Conservation (phyloP, 2,113 vertebrate genomes). For the Tragelaphus buxtoni region DNA sequence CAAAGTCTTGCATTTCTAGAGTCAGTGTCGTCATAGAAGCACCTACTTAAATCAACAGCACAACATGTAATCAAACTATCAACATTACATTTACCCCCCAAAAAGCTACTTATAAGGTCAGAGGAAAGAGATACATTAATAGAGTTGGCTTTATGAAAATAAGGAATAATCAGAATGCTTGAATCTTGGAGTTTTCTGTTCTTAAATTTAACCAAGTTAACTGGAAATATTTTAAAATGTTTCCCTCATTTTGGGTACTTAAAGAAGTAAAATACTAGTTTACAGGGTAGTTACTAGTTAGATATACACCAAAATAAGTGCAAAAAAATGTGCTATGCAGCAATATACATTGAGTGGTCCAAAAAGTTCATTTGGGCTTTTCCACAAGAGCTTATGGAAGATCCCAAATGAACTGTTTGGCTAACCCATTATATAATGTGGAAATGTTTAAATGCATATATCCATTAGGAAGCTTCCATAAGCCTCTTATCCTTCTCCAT, state of each 20-base stretch:
- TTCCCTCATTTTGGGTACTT: neutral
- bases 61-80: neutral
- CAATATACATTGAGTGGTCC: neutral
- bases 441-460: neutral
- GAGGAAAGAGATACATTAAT: neutral
- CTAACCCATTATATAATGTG: neutral
- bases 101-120: neutral
- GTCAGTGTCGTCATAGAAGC: neutral
- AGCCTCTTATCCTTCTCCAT: neutral
- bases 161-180: neutral
- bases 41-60: neutral
- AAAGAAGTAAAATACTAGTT: neutral
- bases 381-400: neutral
- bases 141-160: neutral
- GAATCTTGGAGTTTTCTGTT: neutral
- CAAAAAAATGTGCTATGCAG: neutral
- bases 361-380: neutral
- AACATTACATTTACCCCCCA: neutral
- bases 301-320: neutral
- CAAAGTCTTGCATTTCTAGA: neutral
- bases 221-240: neutral
- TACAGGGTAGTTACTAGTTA: neutral
- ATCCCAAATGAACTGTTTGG: neutral
- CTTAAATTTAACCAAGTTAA: neutral
- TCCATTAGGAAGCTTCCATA: neutral